Percentiles rank a stretch among this genome's conserved stretches.
Conservation (phyloP, 2,797 vertebrate species). For the Astyanax mexicanus region DNA sequence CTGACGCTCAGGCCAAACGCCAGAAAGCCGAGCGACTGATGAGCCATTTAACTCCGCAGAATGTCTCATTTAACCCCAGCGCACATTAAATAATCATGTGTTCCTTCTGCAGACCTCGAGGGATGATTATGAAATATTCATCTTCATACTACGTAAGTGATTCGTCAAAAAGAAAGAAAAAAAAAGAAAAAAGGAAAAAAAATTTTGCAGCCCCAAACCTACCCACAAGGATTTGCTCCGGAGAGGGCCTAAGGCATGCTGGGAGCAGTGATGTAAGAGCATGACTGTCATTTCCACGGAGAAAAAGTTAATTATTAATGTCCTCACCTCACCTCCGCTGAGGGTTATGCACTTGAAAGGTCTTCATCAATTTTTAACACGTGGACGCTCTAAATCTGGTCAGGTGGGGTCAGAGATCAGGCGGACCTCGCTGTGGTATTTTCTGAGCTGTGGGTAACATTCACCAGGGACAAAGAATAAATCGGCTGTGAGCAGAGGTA, state of each 20-base stretch:
- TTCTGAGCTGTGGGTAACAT: background rate
- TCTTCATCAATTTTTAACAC: constrained; percentile 45
- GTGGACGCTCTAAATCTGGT: background rate
- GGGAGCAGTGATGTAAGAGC: constrained; percentile 44
- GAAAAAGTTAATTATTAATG: constrained; percentile 46
- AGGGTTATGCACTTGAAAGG: constrained; percentile 21
- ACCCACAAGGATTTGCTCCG: background rate
- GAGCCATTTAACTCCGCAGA: constrained; percentile 44
- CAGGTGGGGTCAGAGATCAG: constrained; percentile 40
- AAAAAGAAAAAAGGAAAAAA: background rate
- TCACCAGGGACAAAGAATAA: too few relatives aligned
- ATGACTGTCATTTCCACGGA: constrained; percentile 8
- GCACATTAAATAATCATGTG: constrained; percentile 58
- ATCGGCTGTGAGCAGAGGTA: too few relatives aligned
- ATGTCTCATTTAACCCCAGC: constrained; percentile 54
- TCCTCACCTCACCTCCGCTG: constrained; percentile 20
- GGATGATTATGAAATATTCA: constrained; percentile 60
- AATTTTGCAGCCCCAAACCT: constrained; percentile 15
- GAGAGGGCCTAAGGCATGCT: background rate
- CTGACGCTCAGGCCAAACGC: constrained; percentile 37
- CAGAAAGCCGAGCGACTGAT: constrained; percentile 26
- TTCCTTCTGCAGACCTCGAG: constrained; percentile 37
- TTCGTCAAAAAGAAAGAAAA: constrained; percentile 2
- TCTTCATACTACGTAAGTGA: constrained; percentile 18
- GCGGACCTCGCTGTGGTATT: background rate